Conservation (phyloP, 2,113 vertebrate genomes). For the Lampris megalopsis region DNA sequence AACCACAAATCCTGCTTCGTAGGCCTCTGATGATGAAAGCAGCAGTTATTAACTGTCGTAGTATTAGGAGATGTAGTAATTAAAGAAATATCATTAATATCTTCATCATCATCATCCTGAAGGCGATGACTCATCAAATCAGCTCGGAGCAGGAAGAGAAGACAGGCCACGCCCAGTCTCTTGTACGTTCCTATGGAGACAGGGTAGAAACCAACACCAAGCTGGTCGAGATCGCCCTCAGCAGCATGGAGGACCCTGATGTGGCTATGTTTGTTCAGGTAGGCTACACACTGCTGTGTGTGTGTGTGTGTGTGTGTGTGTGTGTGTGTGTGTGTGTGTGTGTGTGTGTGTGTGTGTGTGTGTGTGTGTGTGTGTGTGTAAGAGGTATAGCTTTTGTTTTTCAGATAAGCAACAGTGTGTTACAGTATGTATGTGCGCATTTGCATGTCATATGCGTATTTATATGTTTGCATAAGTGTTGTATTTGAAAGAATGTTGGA, state of each 20-base stretch:
- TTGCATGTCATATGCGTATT: no score
- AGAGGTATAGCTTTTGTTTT: no score
- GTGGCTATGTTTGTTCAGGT: constrained; percentile 84
- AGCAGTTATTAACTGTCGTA: background rate
- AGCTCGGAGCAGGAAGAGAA: constrained; percentile 82
- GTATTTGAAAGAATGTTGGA: no score
- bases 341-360: background rate
- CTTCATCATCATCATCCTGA: background rate
- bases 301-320: constrained; percentile 12
- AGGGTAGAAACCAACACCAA: constrained; percentile 75
- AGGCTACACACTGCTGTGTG: background rate
- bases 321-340: background rate
- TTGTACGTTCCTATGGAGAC: constrained; percentile 72
- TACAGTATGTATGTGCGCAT: no score
- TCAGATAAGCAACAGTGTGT: no score
- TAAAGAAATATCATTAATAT: background rate
- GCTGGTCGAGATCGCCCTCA: constrained; percentile 74
- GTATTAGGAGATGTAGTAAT: background rate
- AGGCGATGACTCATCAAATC: constrained; percentile 78
- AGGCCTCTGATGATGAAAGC: background rate
- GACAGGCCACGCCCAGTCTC: constrained; percentile 50
- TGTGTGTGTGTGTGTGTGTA: background rate
- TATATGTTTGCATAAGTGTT: no score
- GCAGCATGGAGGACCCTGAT: constrained; percentile 81
- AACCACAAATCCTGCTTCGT: no score